A percentile compares a stretch with the other conserved stretches of the same genome.
Conservation (phyloP, 2,888 invertebrate genomes). For the Pteria penguin region DNA sequence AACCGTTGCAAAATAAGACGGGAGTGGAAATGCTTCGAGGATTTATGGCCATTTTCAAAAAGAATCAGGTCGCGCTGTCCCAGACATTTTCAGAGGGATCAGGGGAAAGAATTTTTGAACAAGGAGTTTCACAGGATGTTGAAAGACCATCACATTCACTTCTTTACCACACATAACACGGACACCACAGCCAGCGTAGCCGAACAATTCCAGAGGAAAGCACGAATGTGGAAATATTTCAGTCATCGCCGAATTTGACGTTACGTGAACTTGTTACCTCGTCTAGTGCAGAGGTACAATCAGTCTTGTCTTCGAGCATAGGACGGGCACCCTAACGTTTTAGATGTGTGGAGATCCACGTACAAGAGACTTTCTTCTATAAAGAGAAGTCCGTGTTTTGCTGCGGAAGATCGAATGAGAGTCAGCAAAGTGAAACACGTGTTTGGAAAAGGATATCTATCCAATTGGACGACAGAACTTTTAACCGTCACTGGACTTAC, state of each 20-base stretch:
- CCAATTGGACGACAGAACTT: slow-evolving; percentile 45
- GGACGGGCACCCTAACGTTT: slow-evolving; percentile 37
- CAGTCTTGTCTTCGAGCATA: slow-evolving; percentile 33
- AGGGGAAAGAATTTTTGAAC: slow-evolving; percentile 61
- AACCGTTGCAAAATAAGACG: slow-evolving; percentile 60
- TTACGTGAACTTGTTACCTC: slow-evolving; percentile 37
- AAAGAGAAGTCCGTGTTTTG: too few relatives aligned
- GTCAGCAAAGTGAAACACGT: too few relatives aligned
- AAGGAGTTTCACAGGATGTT: too few relatives aligned
- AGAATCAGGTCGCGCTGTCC: slow-evolving; percentile 44
- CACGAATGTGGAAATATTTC: slow-evolving; percentile 46
- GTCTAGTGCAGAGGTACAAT: slow-evolving; percentile 48
- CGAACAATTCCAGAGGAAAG: slow-evolving; percentile 66
- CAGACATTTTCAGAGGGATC: slow-evolving; percentile 49
- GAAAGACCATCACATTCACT: slow-evolving; percentile 46
- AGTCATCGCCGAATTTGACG: slow-evolving; percentile 26
- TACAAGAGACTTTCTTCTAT: slow-evolving; percentile 3
- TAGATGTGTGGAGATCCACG: slow-evolving; percentile 24
- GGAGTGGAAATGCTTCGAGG: slow-evolving; percentile 42
- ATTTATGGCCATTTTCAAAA: slow-evolving; percentile 42
- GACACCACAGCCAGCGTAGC: slow-evolving; percentile 70
- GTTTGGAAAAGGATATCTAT: slow-evolving; percentile 50
- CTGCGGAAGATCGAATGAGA: too few relatives aligned
- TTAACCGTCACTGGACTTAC: slow-evolving; percentile 40
- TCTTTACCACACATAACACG: slow-evolving; percentile 59